These are phyloP conservation scores for Rhea pennata DNA, from an alignment of 2,113 vertebrate genomes.

Conservation along the genomic window DNA sequence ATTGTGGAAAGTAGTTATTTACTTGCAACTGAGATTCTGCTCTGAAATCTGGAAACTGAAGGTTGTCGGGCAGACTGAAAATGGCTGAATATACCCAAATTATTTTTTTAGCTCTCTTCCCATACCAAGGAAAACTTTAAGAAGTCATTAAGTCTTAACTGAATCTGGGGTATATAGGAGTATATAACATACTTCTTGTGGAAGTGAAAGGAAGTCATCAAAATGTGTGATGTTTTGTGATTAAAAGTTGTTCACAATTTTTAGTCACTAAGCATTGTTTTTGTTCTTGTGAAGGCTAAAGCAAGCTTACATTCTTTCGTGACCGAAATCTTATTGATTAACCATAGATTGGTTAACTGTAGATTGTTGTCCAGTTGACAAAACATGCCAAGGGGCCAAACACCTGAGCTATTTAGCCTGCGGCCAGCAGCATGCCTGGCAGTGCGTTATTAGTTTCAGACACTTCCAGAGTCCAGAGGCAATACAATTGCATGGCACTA, in stretches of 20 bases:
- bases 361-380: neutral
- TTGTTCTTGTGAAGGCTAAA: neutral
- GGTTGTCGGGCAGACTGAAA: neutral
- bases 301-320: neutral
- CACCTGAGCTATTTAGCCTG: neutral
- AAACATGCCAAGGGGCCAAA: neutral
- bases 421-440: neutral
- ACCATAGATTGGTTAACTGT: neutral
- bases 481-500: neutral
- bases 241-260: neutral
- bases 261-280: neutral
- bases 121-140: neutral
- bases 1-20: neutral
- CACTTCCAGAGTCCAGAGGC: neutral
- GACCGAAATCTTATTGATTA: neutral
- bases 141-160: neutral
- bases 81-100: neutral
- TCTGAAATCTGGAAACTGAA: neutral
- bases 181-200: neutral
- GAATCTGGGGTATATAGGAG: neutral
- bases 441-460: neutral
- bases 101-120: slow-evolving; percentile 2
- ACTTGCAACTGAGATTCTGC: neutral
- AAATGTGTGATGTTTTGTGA: neutral
- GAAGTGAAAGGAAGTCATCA: no score